Conservation (phyloP, 2,888 invertebrate genomes). For the Erebia aethiops region DNA sequence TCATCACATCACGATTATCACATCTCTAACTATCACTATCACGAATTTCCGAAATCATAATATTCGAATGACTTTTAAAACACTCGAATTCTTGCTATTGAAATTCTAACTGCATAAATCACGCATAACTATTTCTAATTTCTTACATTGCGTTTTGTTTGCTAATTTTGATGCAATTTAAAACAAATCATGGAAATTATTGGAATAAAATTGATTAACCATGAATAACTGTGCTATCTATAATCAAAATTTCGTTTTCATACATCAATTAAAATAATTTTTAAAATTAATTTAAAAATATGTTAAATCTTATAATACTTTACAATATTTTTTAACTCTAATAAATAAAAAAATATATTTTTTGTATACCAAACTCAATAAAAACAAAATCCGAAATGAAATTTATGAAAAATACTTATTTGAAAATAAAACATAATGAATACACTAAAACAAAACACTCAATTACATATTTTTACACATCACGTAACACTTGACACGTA, state of each 20-base stretch:
- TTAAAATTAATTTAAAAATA: neutral
- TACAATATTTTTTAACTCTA: neutral
- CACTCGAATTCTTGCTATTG: neutral
- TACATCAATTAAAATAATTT: neutral
- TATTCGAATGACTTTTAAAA: neutral
- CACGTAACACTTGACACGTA: neutral
- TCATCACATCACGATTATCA: constrained; percentile 23
- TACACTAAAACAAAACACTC: constrained; percentile 25
- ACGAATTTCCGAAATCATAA: neutral
- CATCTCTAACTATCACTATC: constrained; percentile 17
- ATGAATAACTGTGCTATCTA: no score
- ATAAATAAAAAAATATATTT: neutral
- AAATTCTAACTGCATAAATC: neutral
- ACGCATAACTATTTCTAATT: neutral
- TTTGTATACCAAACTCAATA: no score
- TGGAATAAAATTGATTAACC: no score
- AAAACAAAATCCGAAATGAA: neutral
- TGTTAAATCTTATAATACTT: neutral
- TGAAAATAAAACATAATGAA: constrained; percentile 9
- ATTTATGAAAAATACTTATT: neutral
- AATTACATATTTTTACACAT: neutral
- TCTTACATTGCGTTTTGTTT: neutral
- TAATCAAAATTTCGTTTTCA: no score
- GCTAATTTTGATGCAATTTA: constrained; percentile 2
- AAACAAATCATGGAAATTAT: no score